Percentiles rank a stretch among this genome's conserved stretches.
Evolutionary conservation across 2,888 invertebrate genomes (phyloP).

Genomic region (Nomada flava): DNA sequence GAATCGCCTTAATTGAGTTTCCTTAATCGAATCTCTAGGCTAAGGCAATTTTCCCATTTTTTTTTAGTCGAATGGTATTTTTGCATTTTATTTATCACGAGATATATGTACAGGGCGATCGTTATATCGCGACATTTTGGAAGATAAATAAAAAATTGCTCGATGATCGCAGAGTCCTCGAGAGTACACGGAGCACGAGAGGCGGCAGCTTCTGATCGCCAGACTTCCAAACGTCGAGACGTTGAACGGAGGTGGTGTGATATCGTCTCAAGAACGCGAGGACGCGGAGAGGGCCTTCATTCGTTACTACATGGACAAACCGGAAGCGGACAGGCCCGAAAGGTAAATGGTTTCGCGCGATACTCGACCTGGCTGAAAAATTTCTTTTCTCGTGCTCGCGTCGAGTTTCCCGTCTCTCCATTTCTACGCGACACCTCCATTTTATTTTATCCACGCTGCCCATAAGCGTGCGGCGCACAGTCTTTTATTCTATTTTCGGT

Average conservation of each 20-base stretch:
- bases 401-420: slow-evolving; percentile 30
- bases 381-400: no score
- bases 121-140: no score
- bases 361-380: neutral
- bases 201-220: slow-evolving; percentile 94
- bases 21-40: no score
- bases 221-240: slow-evolving; percentile 93
- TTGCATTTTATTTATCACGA: neutral
- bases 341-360: slow-evolving; percentile 85
- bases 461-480: neutral
- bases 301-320: slow-evolving; percentile 95
- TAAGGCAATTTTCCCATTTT: neutral
- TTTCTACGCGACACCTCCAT: neutral
- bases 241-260: slow-evolving; percentile 95
- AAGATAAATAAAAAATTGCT: neutral
- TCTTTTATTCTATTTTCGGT: slow-evolving; percentile 5
- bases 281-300: slow-evolving; percentile 97
- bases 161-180: slow-evolving; percentile 83
- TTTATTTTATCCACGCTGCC: neutral
- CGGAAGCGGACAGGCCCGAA: slow-evolving; percentile 92
- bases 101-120: no score
- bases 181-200: slow-evolving; percentile 95
- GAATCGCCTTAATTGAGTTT: neutral
- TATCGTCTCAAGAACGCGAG: slow-evolving; percentile 94
- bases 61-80: neutral